phyloP scores from a whole-genome alignment of 2,888 invertebrate species.

The Lasiommata megera region DNA sequence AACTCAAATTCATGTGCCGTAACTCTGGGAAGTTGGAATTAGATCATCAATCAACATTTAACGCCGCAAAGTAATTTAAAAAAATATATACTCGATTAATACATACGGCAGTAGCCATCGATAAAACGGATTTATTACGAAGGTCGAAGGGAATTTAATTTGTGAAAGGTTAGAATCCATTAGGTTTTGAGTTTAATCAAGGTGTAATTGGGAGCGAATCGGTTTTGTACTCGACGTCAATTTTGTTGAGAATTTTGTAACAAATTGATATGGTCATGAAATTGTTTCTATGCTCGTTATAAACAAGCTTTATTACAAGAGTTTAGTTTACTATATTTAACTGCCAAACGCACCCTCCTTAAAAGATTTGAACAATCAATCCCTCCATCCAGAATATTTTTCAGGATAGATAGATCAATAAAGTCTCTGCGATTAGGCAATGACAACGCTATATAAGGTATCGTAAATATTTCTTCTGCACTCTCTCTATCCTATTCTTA shows the following conservation, averaged over 20 bases:
- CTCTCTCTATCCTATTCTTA: no score
- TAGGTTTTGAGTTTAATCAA: conserved; percentile 42
- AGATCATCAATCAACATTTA: conserved; percentile 4
- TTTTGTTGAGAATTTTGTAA: background rate
- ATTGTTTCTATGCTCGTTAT: no score
- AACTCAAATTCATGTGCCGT: no score
- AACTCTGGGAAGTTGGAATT: background rate
- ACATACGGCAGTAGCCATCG: conserved; percentile 10
- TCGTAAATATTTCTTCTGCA: no score
- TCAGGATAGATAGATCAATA: no score
- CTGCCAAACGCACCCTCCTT: no score
- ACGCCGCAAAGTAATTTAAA: conserved; percentile 1
- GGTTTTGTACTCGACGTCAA: conserved; percentile 4
- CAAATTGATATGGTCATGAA: background rate
- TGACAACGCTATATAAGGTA: no score
- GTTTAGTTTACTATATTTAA: no score
- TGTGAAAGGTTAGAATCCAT: conserved; percentile 41
- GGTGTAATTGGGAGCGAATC: conserved; percentile 36
- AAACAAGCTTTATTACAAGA: no score
- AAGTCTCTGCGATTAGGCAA: no score
- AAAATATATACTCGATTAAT: background rate
- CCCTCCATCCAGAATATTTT: no score
- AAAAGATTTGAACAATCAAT: no score
- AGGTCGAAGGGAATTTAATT: conserved; percentile 40
- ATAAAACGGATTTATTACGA: conserved; percentile 31